phyloP scores from a whole-genome alignment of 2,888 invertebrate species.

The Meliscaeva auricollis region DNA sequence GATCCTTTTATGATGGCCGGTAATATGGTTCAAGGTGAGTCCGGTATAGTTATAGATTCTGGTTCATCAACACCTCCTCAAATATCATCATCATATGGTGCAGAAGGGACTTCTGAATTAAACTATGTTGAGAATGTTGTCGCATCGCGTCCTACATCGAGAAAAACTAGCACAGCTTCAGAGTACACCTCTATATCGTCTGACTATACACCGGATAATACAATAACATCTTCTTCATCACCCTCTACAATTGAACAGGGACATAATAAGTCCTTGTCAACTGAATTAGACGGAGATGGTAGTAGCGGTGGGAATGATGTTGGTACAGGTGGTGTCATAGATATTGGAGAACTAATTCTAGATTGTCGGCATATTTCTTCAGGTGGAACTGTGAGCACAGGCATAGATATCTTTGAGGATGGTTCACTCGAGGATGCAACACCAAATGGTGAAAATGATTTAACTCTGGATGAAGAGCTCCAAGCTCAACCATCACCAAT shows the following conservation, averaged over 20 bases:
- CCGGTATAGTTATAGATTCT: slow-evolving; percentile 61
- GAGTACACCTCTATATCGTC: slow-evolving; percentile 84
- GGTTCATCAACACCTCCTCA: slow-evolving; percentile 60
- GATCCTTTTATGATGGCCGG: slow-evolving; percentile 43
- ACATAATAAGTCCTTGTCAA: slow-evolving; percentile 57
- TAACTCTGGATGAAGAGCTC: slow-evolving; percentile 59
- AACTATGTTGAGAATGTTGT: slow-evolving; percentile 69
- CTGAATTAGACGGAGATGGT: slow-evolving; percentile 38
- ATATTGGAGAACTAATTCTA: slow-evolving; percentile 4
- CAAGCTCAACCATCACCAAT: slow-evolving; percentile 10
- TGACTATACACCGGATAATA: slow-evolving; percentile 86
- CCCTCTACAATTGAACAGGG: slow-evolving; percentile 76
- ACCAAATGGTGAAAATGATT: slow-evolving; percentile 63
- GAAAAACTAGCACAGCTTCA: slow-evolving; percentile 86
- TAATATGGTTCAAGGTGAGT: slow-evolving; percentile 46
- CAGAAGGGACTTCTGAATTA: neutral
- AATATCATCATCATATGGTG: slow-evolving; percentile 27
- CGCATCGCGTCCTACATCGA: slow-evolving; percentile 83
- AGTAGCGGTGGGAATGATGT: slow-evolving; percentile 32
- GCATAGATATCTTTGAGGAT: slow-evolving; percentile 57
- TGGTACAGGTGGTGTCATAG: neutral
- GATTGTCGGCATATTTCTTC: slow-evolving; percentile 61
- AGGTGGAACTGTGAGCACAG: slow-evolving; percentile 63
- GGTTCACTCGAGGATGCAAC: slow-evolving; percentile 59
- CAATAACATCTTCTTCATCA: slow-evolving; percentile 81